These are phyloP conservation scores for Steromphala cineraria DNA, from an alignment of 2,888 invertebrate genomes.

Conservation along the genomic window DNA sequence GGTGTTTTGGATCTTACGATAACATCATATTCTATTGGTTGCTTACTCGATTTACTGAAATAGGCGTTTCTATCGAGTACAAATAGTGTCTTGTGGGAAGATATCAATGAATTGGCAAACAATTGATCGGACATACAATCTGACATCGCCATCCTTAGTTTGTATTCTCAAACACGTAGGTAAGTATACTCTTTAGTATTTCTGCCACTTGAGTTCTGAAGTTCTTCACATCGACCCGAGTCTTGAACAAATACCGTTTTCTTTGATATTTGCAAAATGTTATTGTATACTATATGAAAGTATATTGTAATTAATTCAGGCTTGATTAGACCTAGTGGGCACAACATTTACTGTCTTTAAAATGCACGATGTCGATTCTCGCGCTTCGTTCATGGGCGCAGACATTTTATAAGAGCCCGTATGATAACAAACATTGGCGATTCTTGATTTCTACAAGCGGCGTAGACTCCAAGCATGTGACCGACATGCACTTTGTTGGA, in stretches of 20 bases:
- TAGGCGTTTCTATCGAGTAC: constrained; percentile 95
- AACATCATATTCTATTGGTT: constrained; percentile 88
- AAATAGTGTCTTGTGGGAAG: constrained; percentile 92
- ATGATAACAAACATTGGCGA: constrained; percentile 4
- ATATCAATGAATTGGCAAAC: constrained; percentile 47
- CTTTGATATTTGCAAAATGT: no score
- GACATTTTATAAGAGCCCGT: constrained; percentile 34
- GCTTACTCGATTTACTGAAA: constrained; percentile 90
- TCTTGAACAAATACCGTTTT: not conserved
- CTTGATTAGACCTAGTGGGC: no score
- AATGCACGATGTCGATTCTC: no score
- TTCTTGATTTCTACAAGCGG: no score
- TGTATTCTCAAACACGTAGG: not conserved
- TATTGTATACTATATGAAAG: no score
- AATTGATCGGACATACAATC: constrained; percentile 13
- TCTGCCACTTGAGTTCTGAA: no score
- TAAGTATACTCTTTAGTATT: no score
- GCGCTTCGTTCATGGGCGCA: constrained; percentile 18
- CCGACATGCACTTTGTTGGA: no score
- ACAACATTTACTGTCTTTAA: no score
- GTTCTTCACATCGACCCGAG: not conserved
- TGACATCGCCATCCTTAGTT: not conserved
- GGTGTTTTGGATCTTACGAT: constrained; percentile 79
- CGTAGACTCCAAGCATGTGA: no score
- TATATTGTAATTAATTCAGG: no score